A percentile compares a stretch with the other conserved stretches of the same genome.
Conservation (phyloP, 92 coral and sea anemone species). For the Pocillopora meandrina region DNA sequence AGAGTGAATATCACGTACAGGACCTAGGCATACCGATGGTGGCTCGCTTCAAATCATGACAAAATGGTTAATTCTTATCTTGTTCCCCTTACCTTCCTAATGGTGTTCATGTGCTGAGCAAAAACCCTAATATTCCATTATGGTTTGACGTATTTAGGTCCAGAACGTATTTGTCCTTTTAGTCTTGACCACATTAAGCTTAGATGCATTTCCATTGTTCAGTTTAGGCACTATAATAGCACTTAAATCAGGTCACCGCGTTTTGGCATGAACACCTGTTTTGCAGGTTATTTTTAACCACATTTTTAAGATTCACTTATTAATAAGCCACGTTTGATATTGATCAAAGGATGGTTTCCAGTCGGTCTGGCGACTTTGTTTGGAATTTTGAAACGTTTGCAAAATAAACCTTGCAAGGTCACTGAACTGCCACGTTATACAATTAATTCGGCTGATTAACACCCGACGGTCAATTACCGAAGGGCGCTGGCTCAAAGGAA, state of each 20-base stretch:
- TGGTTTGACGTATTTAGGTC: too few relatives aligned
- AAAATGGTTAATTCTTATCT: too few relatives aligned
- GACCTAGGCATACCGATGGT: too few relatives aligned
- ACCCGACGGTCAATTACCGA: too few relatives aligned
- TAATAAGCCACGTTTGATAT: background rate
- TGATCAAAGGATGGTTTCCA: constrained; percentile 6
- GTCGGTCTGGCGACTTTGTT: constrained; percentile 7
- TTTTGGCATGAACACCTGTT: background rate
- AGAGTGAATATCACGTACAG: too few relatives aligned
- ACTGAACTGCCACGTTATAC: too few relatives aligned
- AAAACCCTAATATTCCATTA: too few relatives aligned
- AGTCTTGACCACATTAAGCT: background rate
- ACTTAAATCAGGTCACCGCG: background rate
- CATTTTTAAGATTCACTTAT: background rate
- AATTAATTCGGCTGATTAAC: too few relatives aligned
- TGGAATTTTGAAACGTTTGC: background rate
- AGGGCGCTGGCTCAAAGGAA: background rate
- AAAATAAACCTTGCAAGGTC: background rate
- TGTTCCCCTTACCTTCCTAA: too few relatives aligned
- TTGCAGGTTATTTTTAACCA: background rate
- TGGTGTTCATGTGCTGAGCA: too few relatives aligned
- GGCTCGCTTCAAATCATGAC: too few relatives aligned
- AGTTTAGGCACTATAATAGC: background rate
- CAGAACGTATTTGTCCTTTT: background rate
- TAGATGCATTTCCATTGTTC: background rate